These are phyloP conservation scores for Calliphora vomitoria DNA, from an alignment of 2,888 invertebrate species.

Conservation along the genomic window DNA sequence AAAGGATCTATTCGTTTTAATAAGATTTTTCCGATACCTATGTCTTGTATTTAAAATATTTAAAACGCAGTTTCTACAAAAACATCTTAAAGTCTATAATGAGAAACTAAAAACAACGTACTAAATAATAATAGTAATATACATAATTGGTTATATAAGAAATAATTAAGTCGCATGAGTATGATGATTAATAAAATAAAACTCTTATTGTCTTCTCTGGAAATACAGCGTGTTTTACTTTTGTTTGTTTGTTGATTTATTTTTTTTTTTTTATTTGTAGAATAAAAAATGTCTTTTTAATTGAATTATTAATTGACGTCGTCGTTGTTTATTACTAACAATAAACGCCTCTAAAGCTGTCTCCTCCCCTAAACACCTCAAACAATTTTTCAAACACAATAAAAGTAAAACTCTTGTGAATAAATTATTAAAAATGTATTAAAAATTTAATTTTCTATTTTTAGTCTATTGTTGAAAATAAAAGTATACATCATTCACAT, in stretches of 20 bases:
- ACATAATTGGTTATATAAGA: conserved; percentile 29
- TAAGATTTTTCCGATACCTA: no score
- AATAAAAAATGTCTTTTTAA: conserved; percentile 43
- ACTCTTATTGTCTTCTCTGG: background rate
- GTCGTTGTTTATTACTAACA: conserved; percentile 2
- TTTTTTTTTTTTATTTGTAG: background rate
- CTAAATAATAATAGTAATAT: background rate
- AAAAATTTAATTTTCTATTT: background rate
- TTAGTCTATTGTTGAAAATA: background rate
- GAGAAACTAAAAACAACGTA: background rate
- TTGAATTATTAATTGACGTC: conserved; percentile 54
- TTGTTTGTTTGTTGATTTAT: background rate
- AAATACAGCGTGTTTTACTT: background rate
- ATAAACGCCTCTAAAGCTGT: conserved; percentile 19
- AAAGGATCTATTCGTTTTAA: no score
- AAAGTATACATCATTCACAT: background rate
- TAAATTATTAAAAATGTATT: conserved; percentile 22
- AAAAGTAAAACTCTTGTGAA: background rate
- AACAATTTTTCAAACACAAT: conserved; percentile 11
- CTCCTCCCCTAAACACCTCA: background rate
- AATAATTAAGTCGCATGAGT: conserved; percentile 58
- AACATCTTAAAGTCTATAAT: background rate
- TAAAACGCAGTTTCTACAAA: background rate
- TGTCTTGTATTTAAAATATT: no score
- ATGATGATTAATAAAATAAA: conserved; percentile 30